phyloP scores from a whole-genome alignment of 2,113 vertebrate species.

The Embiotoca jacksoni region DNA sequence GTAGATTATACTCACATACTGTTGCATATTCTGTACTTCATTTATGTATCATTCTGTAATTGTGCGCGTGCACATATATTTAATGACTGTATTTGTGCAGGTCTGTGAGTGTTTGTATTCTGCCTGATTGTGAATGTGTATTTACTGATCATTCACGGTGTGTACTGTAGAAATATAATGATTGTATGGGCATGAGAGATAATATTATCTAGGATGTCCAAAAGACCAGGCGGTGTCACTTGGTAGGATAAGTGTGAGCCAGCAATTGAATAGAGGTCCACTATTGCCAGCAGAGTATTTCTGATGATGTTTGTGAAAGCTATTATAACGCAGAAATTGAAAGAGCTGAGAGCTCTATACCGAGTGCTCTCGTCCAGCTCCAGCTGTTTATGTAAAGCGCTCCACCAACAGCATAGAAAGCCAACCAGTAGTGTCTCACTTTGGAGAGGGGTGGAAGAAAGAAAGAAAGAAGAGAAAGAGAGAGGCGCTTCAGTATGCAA shows the following conservation, averaged over 20 bases:
- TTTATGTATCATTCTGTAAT: neutral
- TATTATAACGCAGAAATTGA: constrained; percentile 73
- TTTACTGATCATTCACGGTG: constrained; percentile 56
- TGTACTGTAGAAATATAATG: constrained; percentile 52
- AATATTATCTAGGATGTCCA: constrained; percentile 65
- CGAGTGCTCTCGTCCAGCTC: constrained; percentile 47
- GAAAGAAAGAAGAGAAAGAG: constrained; percentile 3
- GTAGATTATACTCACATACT: neutral
- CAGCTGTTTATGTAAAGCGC: constrained; percentile 61
- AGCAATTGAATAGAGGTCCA: constrained; percentile 66
- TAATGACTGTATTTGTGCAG: constrained; percentile 31
- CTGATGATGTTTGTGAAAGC: constrained; percentile 80
- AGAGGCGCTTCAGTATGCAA: constrained; percentile 24
- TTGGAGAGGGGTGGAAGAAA: constrained; percentile 9
- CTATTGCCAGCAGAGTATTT: constrained; percentile 72
- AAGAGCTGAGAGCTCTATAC: constrained; percentile 68
- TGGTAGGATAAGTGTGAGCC: constrained; percentile 56
- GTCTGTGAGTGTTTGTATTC: constrained; percentile 13
- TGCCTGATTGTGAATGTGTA: constrained; percentile 19
- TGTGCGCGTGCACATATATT: constrained; percentile 18
- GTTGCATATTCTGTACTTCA: neutral
- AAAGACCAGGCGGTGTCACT: constrained; percentile 58
- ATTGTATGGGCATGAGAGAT: constrained; percentile 59
- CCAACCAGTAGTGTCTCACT: constrained; percentile 25
- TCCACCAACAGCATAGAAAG: constrained; percentile 39